Evolutionary conservation across 2,797 vertebrate genomes (phyloP).

Genomic region (Pipistrellus pygmaeus): DNA sequence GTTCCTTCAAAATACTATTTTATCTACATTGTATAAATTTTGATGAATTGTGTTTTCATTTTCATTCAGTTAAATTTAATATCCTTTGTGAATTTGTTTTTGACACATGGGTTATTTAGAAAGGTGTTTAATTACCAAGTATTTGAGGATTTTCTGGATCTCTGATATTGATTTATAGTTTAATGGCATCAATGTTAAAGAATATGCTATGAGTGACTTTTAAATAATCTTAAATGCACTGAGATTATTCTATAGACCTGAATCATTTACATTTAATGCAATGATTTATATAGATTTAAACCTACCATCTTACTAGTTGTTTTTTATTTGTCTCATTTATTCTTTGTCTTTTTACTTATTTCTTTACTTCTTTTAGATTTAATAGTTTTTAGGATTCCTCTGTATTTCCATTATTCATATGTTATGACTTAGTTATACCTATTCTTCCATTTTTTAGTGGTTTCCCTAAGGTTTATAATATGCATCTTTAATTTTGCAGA

Average conservation of each 20-base stretch:
- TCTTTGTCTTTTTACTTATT: not conserved
- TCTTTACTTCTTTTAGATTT: not conserved
- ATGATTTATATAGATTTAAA: not conserved
- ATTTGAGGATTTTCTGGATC: not conserved
- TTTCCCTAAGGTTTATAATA: not conserved
- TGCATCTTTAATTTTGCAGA: not conserved
- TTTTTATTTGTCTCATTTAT: not conserved
- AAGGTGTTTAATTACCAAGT: not conserved
- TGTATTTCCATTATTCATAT: not conserved
- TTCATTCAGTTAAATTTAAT: constrained; percentile 2
- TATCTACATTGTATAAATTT: not conserved
- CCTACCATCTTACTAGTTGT: not conserved
- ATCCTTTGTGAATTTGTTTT: not conserved
- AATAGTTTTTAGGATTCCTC: not conserved
- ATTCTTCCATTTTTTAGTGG: not conserved
- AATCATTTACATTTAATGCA: not conserved
- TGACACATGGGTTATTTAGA: not conserved
- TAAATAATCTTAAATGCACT: not conserved
- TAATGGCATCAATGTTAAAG: not conserved
- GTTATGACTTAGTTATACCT: not conserved
- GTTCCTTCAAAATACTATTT: not conserved
- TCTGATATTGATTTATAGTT: not conserved
- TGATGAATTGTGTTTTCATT: not conserved
- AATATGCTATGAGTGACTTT: not conserved
- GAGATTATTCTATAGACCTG: not conserved